Conservation (phyloP, 1,140 invertebrate species). For the Formica exsecta region DNA sequence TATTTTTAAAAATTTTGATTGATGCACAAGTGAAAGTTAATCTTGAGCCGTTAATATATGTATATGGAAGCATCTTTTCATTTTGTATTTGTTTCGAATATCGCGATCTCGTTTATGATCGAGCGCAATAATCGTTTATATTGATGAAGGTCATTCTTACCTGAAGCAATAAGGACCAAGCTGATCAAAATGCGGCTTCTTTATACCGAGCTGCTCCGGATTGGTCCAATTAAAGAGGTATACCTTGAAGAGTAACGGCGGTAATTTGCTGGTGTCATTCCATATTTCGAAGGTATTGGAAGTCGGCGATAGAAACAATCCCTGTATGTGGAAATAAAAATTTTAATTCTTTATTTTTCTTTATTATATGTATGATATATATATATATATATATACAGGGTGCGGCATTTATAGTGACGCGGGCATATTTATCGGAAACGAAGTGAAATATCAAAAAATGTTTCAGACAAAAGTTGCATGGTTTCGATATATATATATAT, state of each 20-base stretch:
- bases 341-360: too few relatives aligned
- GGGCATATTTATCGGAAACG: too few relatives aligned
- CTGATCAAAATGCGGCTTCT: slow-evolving; percentile 87
- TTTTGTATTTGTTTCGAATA: background rate
- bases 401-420: too few relatives aligned
- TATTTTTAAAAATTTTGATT: background rate
- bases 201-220: slow-evolving; percentile 82
- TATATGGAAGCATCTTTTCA: background rate
- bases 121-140: background rate
- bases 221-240: slow-evolving; percentile 89
- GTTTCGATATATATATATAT: too few relatives aligned
- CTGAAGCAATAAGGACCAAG: slow-evolving; percentile 91
- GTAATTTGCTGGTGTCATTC: slow-evolving; percentile 85
- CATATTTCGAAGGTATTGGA: slow-evolving; percentile 85
- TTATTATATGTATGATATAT: too few relatives aligned
- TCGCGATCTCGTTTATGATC: background rate
- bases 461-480: too few relatives aligned
- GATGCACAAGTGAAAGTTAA: background rate
- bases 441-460: too few relatives aligned
- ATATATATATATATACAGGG: too few relatives aligned
- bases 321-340: slow-evolving; percentile 69
- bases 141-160: slow-evolving; percentile 78
- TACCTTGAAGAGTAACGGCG: slow-evolving; percentile 86
- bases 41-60: background rate
- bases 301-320: slow-evolving; percentile 79